Conservation (phyloP, 2,888 invertebrate species). For the Catocala sponsa region DNA sequence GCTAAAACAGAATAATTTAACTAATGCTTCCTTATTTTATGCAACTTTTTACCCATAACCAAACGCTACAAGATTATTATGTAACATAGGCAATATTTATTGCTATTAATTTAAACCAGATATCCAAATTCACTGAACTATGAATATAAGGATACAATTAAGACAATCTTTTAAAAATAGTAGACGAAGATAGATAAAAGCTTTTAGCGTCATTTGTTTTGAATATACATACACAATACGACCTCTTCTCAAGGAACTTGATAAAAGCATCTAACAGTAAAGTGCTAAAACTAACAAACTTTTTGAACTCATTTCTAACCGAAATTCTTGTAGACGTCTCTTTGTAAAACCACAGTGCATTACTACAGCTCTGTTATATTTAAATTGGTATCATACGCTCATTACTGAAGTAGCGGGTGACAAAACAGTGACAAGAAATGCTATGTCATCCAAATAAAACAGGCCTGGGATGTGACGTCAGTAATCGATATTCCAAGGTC, state of each 20-base stretch:
- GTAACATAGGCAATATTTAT: too few relatives aligned
- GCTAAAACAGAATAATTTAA: too few relatives aligned
- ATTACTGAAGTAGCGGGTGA: neutral
- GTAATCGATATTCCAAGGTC: constrained; percentile 44
- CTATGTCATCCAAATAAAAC: constrained; percentile 14
- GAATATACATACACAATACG: neutral
- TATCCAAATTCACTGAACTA: too few relatives aligned
- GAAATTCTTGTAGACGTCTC: constrained; percentile 17
- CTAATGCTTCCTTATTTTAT: too few relatives aligned
- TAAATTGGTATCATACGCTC: neutral
- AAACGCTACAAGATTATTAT: too few relatives aligned
- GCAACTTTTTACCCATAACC: too few relatives aligned
- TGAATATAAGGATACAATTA: too few relatives aligned
- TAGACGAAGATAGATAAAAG: neutral
- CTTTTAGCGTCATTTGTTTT: constrained; percentile 5
- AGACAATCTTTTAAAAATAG: too few relatives aligned
- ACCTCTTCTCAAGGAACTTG: constrained; percentile 13
- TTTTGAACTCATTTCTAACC: constrained; percentile 38
- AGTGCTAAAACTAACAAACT: constrained; percentile 15
- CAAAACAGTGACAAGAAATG: constrained; percentile 8
- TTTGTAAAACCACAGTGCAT: constrained; percentile 1
- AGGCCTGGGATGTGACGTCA: constrained; percentile 18
- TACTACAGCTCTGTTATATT: constrained; percentile 4
- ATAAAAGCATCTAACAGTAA: constrained; percentile 11
- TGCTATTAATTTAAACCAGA: too few relatives aligned